Evolutionary conservation across 2,888 invertebrate genomes (phyloP).

Genomic region (Meteorus colon): DNA sequence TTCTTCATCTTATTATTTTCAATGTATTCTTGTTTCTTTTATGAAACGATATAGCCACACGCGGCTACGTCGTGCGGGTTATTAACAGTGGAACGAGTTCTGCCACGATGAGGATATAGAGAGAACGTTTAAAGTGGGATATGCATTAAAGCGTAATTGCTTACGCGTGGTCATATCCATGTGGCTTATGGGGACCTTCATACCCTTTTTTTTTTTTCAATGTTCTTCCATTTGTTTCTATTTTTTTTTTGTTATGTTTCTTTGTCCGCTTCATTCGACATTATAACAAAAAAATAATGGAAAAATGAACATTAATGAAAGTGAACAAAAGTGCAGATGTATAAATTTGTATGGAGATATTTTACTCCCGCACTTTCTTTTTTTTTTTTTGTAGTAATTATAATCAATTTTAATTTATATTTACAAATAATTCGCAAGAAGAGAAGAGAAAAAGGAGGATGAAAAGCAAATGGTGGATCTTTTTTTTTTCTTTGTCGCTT

Average conservation of each 20-base stretch:
- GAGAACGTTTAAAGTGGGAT: constrained; percentile 28
- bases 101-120: constrained; percentile 13
- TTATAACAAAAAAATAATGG: constrained; percentile 4
- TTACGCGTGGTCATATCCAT: constrained; percentile 28
- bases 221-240: not conserved
- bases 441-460: not conserved
- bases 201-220: constrained; percentile 4
- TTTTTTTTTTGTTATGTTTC: not conserved
- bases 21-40: not conserved
- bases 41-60: constrained; percentile 16
- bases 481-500: not conserved
- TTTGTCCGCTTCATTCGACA: not conserved
- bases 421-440: not conserved
- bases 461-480: not conserved
- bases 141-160: constrained; percentile 37
- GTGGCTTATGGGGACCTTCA: constrained; percentile 33
- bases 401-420: constrained; percentile 3
- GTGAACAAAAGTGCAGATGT: not conserved
- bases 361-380: constrained; percentile 17
- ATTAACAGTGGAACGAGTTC: constrained; percentile 34
- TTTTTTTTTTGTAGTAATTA: not conserved
- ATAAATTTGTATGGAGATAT: not conserved
- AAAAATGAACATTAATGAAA: not conserved
- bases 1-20: constrained; percentile 1
- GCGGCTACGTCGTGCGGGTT: constrained; percentile 23